Base-by-base conservation (phyloP, 2,888 invertebrate genomes). In the Eupithecia exiguata region DNA sequence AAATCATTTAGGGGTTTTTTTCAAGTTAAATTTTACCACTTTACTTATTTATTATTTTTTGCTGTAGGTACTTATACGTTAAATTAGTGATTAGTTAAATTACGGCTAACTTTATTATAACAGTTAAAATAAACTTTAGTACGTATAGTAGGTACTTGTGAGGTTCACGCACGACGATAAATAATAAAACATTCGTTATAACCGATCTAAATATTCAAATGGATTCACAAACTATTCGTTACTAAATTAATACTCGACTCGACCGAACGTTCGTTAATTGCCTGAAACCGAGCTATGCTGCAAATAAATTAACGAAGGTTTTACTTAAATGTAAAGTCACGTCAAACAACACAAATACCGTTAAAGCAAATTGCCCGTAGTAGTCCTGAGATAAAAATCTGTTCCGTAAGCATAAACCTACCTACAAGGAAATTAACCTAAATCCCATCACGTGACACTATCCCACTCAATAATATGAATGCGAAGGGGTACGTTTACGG, bases 221-320 rank as follows among this genome's bases (percentile, higher is more conserved):
- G 35, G 38, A 62, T 75, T 72, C 61, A 38, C 75, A 68, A 70
- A 72, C 65, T 70, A 72, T 70, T 75, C 62, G 72, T 63, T 69
- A 53, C 18, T 40, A 46, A 67, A 70, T 72, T 70, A 72, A 72
- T 72, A 58, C 30, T 7, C 40, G 43, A 63, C 63, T 72, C 40
- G 25, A 71, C 46, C 40, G 35, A 69, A 65, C 58, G 25, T 62
- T 71, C 43, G 69, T 62, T 67, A 75, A 62, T 68, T 25, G 69
- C 35, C 68, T 46, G 61, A 70, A 69, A 21, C 38, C 43, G 69
- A n/a, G 53, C 63, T 63, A 40, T 30, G 61, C n/a, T 62, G 16
- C 30, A 46, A 68, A 74, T 53, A 69, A 66, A 35, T n/a, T 69
- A n/a, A 21, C 38, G 5, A 65, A 53, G 21, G 49, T 53, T 21